Conservation (phyloP, 2,888 invertebrate species). For the Oligia strigilis region DNA sequence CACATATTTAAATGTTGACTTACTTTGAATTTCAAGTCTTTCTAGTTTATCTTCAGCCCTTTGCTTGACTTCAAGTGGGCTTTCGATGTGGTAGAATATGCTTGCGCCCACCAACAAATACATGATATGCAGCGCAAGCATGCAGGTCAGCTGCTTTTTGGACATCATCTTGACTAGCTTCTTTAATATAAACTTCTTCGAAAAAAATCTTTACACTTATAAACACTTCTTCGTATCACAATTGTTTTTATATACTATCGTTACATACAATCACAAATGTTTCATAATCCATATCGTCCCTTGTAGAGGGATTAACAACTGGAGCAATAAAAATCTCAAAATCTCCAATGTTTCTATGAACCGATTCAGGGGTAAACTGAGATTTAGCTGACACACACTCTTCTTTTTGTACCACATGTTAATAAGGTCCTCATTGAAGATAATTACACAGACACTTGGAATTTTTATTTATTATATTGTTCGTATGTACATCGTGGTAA, state of each 20-base stretch:
- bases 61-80: slow-evolving; percentile 92
- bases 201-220: slow-evolving; percentile 63
- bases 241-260: slow-evolving; percentile 45
- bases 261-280: slow-evolving; percentile 73
- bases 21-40: slow-evolving; percentile 93
- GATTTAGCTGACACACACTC: slow-evolving; percentile 64
- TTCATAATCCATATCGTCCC: slow-evolving; percentile 80
- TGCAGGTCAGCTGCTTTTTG: slow-evolving; percentile 94
- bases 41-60: slow-evolving; percentile 91
- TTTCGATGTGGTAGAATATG: slow-evolving; percentile 96
- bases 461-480: slow-evolving; percentile 40
- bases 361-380: slow-evolving; percentile 70
- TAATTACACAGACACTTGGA: slow-evolving; percentile 56
- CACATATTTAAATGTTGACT: slow-evolving; percentile 73
- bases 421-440: slow-evolving; percentile 70
- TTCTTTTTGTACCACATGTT: slow-evolving; percentile 77
- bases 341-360: slow-evolving; percentile 72
- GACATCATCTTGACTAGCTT: slow-evolving; percentile 92
- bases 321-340: slow-evolving; percentile 71
- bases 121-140: slow-evolving; percentile 93
- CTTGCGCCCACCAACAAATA: slow-evolving; percentile 96
- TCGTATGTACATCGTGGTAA: slow-evolving; percentile 51
- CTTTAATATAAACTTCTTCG: slow-evolving; percentile 57
- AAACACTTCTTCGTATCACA: slow-evolving; percentile 70
- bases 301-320: slow-evolving; percentile 67